Conservation (phyloP, 2,113 vertebrate genomes). For the Anseranas semipalmata region DNA sequence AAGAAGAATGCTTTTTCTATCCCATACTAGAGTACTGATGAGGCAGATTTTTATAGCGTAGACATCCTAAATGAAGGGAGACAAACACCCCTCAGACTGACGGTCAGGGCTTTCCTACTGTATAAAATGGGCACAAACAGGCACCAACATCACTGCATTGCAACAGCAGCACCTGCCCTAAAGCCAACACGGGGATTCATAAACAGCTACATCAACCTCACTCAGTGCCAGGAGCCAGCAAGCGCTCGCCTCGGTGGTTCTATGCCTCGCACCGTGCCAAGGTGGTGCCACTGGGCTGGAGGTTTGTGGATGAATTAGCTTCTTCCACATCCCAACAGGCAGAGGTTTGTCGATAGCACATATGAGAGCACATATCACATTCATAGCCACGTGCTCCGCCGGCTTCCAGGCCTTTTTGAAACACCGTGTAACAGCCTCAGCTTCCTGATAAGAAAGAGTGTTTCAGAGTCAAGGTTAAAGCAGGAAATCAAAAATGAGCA, state of each 20-base stretch:
- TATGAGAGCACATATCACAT: not conserved
- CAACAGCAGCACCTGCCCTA: not conserved
- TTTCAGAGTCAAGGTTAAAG: conserved; percentile 44
- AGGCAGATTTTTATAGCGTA: not conserved
- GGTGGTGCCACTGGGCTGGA: not conserved
- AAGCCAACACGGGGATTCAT: not conserved
- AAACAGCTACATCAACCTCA: not conserved
- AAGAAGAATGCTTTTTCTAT: not conserved
- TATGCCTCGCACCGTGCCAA: not conserved
- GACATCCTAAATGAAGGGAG: not conserved
- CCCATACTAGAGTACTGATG: not conserved
- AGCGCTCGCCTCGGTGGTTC: not conserved
- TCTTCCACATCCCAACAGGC: not conserved
- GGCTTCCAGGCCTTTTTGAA: not conserved
- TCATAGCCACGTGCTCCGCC: not conserved
- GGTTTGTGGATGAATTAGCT: not conserved
- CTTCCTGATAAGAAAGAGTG: not conserved
- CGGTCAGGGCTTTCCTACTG: not conserved
- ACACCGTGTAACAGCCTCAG: not conserved
- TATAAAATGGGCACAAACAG: not conserved
- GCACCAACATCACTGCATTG: not conserved
- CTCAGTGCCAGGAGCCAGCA: not conserved
- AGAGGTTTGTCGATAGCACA: accelerated
- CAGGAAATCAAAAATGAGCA: not conserved
- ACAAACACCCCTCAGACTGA: not conserved